These are phyloP conservation scores for Eurosta solidaginis DNA, from an alignment of 1,140 invertebrate species.

Conservation along the genomic window DNA sequence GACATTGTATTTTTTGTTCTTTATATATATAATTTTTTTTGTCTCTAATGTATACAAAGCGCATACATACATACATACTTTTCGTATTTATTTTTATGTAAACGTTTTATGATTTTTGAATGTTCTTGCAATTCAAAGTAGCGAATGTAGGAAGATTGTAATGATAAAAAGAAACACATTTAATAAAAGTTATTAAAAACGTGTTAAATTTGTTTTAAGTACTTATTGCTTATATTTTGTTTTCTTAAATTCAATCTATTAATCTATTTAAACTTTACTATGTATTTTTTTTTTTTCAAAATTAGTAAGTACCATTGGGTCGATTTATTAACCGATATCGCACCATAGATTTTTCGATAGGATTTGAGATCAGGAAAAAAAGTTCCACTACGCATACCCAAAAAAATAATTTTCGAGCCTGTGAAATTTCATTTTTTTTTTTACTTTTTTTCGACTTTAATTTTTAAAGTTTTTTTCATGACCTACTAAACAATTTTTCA, in stretches of 20 bases:
- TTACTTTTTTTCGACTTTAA: no score
- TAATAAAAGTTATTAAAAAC: constrained; percentile 4
- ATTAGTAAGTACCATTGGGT: background rate
- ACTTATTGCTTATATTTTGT: constrained; percentile 1
- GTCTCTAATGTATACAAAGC: background rate
- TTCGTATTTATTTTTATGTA: background rate
- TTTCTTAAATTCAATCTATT: background rate
- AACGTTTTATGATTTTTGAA: background rate
- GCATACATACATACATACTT: background rate
- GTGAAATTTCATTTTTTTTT: no score
- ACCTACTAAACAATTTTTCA: no score
- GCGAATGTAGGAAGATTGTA: background rate
- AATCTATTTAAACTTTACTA: background rate
- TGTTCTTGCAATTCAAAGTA: constrained; percentile 10
- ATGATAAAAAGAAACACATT: background rate
- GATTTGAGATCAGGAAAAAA: no score
- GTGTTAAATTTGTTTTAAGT: constrained; percentile 21
- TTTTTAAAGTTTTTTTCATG: no score
- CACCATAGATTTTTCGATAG: no score
- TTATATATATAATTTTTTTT: no score
- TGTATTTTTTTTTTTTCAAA: background rate
- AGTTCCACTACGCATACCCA: no score
- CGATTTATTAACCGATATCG: no score
- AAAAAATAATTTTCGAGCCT: no score
- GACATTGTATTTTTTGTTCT: constrained; percentile 5